phyloP scores from a whole-genome alignment of 2,113 vertebrate species.

The Cryptomyrus ogoouensis region DNA sequence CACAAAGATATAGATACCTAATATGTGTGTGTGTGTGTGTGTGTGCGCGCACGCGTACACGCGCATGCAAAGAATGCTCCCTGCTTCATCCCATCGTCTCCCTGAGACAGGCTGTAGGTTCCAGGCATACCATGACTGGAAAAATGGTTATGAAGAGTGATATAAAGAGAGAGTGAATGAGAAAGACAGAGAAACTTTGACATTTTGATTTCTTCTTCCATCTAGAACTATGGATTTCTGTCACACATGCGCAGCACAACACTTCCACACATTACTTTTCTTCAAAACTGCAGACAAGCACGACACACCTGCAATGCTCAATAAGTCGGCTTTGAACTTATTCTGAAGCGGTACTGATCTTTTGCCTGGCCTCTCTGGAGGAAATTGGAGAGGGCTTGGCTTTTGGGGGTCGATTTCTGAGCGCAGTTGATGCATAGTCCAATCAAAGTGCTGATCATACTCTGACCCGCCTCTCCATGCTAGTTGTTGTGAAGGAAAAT shows the following conservation, averaged over 20 bases:
- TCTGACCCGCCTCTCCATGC: neutral
- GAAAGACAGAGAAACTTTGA: neutral
- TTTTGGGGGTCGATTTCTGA: slow-evolving; percentile 4
- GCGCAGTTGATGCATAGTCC: neutral
- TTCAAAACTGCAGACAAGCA: neutral
- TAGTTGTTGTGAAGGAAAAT: neutral
- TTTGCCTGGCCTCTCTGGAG: slow-evolving; percentile 2
- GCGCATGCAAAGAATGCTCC: neutral
- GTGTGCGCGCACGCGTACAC: neutral
- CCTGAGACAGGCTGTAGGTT: neutral
- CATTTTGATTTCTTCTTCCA: slow-evolving; percentile 1
- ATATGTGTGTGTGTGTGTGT: neutral
- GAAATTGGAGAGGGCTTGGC: slow-evolving; percentile 19
- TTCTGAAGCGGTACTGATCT: neutral
- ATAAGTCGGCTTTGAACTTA: slow-evolving; percentile 14
- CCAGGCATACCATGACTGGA: neutral
- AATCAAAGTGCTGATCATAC: neutral
- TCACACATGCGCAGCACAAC: neutral
- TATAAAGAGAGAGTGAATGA: neutral
- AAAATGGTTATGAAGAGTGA: neutral
- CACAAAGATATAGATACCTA: neutral
- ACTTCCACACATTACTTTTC: neutral
- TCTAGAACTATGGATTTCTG: slow-evolving; percentile 4
- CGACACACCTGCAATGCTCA: neutral
- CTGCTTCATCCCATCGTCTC: neutral